Base-by-base conservation (phyloP, 1,140 invertebrate species). In the Copidosoma floridanum region DNA sequence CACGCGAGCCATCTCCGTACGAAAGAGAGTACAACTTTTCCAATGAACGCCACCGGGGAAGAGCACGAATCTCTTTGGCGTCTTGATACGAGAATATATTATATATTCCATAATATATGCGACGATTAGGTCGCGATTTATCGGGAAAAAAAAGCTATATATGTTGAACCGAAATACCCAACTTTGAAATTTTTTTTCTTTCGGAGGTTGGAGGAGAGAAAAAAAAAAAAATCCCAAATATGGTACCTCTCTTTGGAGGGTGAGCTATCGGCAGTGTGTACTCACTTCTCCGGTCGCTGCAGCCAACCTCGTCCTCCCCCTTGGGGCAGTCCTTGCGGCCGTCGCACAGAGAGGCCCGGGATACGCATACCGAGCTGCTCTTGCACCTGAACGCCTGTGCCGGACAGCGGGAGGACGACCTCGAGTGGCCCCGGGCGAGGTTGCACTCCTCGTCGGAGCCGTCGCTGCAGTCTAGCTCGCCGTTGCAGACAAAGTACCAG, bases 401-500 rank as follows among this genome's bases (percentile, higher is more conserved):
- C 2, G 83, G 82, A 65, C 83, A 84, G 29, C 59, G 57, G n/a
- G n/a, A n/a, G n/a, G n/a, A n/a, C n/a, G n/a, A n/a, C 0, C 27
- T 12, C 18, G 52, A 7, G 52, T 23, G 12, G n/a, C 8, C 24
- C 57, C 46, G n/a, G 43, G 55, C 57, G 5, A 73, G 72, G 29
- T 70, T 74, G 70, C 89, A 92, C 69, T 87, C 87, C 75, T 95
- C 92, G 72, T 94, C 92, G 0, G 90, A 91, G 12, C 87, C 88
- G 73, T 95, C 94, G 3, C 83, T 77, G 73, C 94, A 96, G 72
- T 96, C 93, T 53, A 85, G 84, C 63, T 91, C 85, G n/a, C 92
- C 92, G 75, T 97, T 94, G 78, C 95, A 98, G 0, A 94, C 89
- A 79, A 95, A 97, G 77, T 91, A 92, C 85, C 89, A 90, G 66